Conservation (phyloP, 2,888 invertebrate species). For the Eupithecia dodoneata region DNA sequence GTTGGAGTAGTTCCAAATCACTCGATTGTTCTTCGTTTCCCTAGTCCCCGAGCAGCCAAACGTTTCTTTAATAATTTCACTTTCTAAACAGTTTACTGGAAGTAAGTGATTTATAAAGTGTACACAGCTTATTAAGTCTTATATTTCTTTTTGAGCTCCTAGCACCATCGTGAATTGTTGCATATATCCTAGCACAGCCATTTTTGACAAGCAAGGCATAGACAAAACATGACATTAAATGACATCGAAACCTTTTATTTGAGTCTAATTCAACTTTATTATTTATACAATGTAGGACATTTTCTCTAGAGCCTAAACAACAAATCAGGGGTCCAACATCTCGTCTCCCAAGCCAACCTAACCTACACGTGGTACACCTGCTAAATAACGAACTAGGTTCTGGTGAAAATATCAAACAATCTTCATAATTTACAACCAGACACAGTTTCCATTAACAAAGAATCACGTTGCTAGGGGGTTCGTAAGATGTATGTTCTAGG, state of each 20-base stretch:
- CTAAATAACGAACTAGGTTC: too few relatives aligned
- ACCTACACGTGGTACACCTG: too few relatives aligned
- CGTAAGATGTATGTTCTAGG: not conserved
- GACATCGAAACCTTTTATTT: not conserved
- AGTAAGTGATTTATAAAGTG: not conserved
- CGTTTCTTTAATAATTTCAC: not conserved
- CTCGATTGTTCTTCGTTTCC: slow-evolving; percentile 11
- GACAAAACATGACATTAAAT: not conserved
- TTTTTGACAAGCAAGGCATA: not conserved
- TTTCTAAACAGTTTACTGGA: not conserved
- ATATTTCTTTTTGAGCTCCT: not conserved
- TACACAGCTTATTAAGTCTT: not conserved
- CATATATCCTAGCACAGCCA: not conserved
- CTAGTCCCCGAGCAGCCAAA: not conserved
- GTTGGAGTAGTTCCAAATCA: slow-evolving; percentile 47
- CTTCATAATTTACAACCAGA: too few relatives aligned
- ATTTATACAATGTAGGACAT: too few relatives aligned
- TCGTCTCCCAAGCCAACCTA: too few relatives aligned
- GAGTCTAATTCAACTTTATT: not conserved
- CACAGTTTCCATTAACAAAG: not conserved
- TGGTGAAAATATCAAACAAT: too few relatives aligned
- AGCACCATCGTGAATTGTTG: not conserved
- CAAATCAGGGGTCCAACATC: not conserved
- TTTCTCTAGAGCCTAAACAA: not conserved
- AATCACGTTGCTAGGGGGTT: not conserved